Base-by-base conservation (phyloP, 2,888 invertebrate genomes). In the Amphiduros pacificus region DNA sequence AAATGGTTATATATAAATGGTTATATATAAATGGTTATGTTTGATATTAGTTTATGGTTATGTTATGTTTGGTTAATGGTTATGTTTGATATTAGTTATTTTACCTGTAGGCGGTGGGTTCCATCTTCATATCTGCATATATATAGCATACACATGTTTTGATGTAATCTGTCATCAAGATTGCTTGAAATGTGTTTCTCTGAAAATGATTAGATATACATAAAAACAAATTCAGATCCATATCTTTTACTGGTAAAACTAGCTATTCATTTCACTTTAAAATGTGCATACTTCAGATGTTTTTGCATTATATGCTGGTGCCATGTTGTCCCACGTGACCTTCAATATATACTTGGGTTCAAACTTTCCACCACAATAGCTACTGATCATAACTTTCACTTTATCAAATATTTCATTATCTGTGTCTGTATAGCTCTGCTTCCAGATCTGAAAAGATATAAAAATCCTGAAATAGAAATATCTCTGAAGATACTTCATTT, bases 261-360 rank as follows among this genome's bases (percentile, higher is more conserved):
- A 48, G 14, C 9, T 11, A 11, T 14, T 17, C 20, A 48, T 11
- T 48, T 48, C 11, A 48, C 11, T 6, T 6, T 48, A 48, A 14
- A 36, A 36, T 9, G 49, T 6, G 20, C 48, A 17, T 49, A 56
- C 56, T 31, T 56, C 49, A 20, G 44, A 26, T 2, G 49, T 27
- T 6, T 48, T 22, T 2, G 56, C 44, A 28, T 2, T 28, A 32
- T 56, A 56, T 28, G 24, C 14, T 1, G 56, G 56, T 17, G 56
- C 56, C 56, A 56, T 56, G 22, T 56, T 56, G 2, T 28, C n/a
- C 56, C 56, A 56, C 4, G 56, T 56, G 32, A 56, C 56, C n/a
- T 56, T 56, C 20, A 56, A 41, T 11, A 56, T 32, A 29, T 48
- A 56, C 31, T 48, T 49, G 9, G 56, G 28, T 17, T 3, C n/a